Base-by-base conservation (phyloP, 2,797 vertebrate genomes). In the Thamnophis elegans region DNA sequence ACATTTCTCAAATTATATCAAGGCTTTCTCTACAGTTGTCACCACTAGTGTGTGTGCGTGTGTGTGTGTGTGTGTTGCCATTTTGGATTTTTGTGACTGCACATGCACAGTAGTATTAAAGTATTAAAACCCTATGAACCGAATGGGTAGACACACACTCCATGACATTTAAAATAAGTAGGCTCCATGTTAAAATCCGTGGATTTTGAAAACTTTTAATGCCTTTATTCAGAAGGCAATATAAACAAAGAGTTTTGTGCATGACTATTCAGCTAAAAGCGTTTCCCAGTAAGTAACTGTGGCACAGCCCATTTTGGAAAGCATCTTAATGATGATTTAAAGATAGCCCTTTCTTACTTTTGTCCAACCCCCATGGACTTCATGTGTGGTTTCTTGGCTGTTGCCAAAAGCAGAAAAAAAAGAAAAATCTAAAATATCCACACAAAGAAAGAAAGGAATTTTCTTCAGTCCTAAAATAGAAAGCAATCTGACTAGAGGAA, bases 171-270 rank as follows among this genome's bases (percentile, higher is more conserved):
- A 89, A 92, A 95, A 95, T 91, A 92, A 56, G 86, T 91, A 90
- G 85, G n/a, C 94, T 91, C 93, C 94, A 91, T 94, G 68, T 56
- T 93, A 90, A 36, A 87, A 90, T 85, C 94, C 85, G 88, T 88
- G 93, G 85, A 42, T 92, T 96, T 96, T 94, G 93, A 87, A 90
- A 86, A 93, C 90, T 87, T 91, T 95, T 92, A 91, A 94, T 94
- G 88, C 92, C 62, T 93, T 82, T 93, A 92, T 89, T 56, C 62
- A 93, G 94, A 94, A 93, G 90, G 6, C 58, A 90, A 94, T 93
- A 94, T 93, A 95, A 93, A 94, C 92, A 54, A 92, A 95, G 91
- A 93, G 60, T 91, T 94, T 85, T 94, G 88, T 94, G 88, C 0
- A 0, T 1, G 22, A 92, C 89, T 94, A 87, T 95, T 95, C 93